Conservation (phyloP, 1,140 invertebrate species). For the Akabosia matsudoensis region DNA sequence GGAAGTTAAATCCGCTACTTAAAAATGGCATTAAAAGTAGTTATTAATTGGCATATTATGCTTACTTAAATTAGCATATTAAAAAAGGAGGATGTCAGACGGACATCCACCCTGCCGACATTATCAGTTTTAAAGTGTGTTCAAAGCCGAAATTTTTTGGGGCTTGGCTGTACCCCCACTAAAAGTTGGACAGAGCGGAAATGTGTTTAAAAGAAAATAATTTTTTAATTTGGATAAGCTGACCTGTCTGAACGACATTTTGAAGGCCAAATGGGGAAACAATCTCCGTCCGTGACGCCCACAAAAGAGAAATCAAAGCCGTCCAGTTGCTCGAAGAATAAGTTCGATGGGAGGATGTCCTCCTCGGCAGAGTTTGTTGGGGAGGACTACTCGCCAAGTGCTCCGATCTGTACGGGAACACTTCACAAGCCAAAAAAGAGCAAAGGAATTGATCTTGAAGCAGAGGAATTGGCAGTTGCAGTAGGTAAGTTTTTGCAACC, state of each 20-base stretch:
- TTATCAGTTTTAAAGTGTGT: too few species aligned
- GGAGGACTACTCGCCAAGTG: conserved; percentile 14
- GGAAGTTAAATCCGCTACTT: too few species aligned
- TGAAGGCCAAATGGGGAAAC: not conserved
- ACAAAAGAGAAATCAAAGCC: not conserved
- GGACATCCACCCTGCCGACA: too few species aligned
- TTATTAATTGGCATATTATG: too few species aligned
- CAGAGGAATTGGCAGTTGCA: not conserved
- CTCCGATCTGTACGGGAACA: not conserved
- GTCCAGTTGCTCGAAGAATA: too few species aligned
- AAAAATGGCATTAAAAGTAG: too few species aligned
- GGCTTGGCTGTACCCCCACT: too few species aligned
- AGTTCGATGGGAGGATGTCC: not conserved
- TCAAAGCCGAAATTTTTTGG: too few species aligned
- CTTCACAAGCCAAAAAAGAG: not conserved
- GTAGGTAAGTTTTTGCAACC: not conserved
- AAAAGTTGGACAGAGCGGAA: not conserved
- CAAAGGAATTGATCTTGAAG: not conserved
- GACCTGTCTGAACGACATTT: not conserved
- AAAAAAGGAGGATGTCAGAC: too few species aligned
- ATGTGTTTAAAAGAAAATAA: not conserved
- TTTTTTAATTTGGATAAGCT: not conserved
- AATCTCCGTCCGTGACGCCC: not conserved
- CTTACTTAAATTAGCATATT: too few species aligned
- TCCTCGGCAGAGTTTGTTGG: not conserved